Evolutionary conservation across 2,888 invertebrate species (phyloP).

Genomic region (Acronicta leporina): DNA sequence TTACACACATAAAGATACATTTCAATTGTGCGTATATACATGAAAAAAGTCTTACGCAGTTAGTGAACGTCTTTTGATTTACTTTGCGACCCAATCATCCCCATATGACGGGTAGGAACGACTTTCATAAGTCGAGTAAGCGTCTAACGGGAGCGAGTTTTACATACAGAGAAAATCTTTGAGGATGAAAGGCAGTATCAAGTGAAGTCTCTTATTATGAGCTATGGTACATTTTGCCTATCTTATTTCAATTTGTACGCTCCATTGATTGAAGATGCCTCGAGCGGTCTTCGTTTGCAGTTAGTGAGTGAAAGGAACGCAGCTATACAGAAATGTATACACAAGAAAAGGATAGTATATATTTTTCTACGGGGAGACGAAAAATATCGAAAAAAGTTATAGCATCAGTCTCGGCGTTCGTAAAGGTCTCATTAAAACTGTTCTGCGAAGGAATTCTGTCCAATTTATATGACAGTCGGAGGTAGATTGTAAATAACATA

Average conservation of each 20-base stretch:
- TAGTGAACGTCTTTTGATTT: slow-evolving; percentile 60
- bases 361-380: slow-evolving; percentile 79
- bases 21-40: slow-evolving; percentile 16
- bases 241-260: slow-evolving; percentile 88
- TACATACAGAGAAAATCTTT: slow-evolving; percentile 69
- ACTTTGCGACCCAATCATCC: slow-evolving; percentile 63
- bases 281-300: slow-evolving; percentile 80
- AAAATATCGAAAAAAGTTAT: slow-evolving; percentile 88
- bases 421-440: slow-evolving; percentile 88
- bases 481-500: slow-evolving; percentile 82
- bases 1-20: slow-evolving; percentile 20
- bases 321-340: slow-evolving; percentile 51
- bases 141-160: slow-evolving; percentile 58
- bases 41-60: slow-evolving; percentile 28
- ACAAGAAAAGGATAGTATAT: slow-evolving; percentile 69
- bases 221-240: slow-evolving; percentile 79
- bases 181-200: slow-evolving; percentile 54
- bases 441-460: slow-evolving; percentile 84
- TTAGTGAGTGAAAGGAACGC: slow-evolving; percentile 70
- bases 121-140: slow-evolving; percentile 54
- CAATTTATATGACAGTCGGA: slow-evolving; percentile 84
- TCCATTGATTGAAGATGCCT: slow-evolving; percentile 88
- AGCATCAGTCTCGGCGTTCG: slow-evolving; percentile 82
- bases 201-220: slow-evolving; percentile 75
- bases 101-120: slow-evolving; percentile 52